These are phyloP conservation scores for Glaucopsyche alexis DNA, from an alignment of 2,888 invertebrate genomes.

Conservation along the genomic window DNA sequence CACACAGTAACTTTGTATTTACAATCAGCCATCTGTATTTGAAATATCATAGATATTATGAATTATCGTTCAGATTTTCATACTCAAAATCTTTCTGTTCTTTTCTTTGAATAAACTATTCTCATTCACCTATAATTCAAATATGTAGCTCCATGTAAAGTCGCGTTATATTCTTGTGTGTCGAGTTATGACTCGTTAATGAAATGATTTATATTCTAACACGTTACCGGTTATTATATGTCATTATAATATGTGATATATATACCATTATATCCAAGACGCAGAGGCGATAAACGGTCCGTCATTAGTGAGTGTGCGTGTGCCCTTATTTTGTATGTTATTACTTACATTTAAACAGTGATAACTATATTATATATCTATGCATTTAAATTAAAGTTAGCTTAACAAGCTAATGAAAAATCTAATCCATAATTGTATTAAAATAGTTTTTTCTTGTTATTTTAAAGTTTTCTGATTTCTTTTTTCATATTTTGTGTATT, in stretches of 20 bases:
- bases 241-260: neutral
- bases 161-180: neutral
- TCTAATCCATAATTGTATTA: neutral
- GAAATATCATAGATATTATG: too few species aligned
- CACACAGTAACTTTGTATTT: too few species aligned
- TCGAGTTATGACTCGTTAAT: conserved; percentile 8
- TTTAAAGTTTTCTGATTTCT: too few species aligned
- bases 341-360: neutral
- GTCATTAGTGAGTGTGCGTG: neutral
- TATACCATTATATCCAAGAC: neutral
- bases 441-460: neutral
- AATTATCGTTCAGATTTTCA: too few species aligned
- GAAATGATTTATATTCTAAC: conserved; percentile 22
- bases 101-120: too few species aligned
- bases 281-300: neutral
- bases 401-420: neutral
- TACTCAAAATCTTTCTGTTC: neutral
- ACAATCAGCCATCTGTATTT: too few species aligned
- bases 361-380: too few species aligned
- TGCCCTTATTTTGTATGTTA: neutral
- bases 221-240: neutral
- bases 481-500: too few species aligned
- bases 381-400: neutral
- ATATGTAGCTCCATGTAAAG: neutral
- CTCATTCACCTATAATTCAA: neutral